These are phyloP conservation scores for Macheiramphus alcinus DNA, from an alignment of 2,113 vertebrate species.

Conservation along the genomic window DNA sequence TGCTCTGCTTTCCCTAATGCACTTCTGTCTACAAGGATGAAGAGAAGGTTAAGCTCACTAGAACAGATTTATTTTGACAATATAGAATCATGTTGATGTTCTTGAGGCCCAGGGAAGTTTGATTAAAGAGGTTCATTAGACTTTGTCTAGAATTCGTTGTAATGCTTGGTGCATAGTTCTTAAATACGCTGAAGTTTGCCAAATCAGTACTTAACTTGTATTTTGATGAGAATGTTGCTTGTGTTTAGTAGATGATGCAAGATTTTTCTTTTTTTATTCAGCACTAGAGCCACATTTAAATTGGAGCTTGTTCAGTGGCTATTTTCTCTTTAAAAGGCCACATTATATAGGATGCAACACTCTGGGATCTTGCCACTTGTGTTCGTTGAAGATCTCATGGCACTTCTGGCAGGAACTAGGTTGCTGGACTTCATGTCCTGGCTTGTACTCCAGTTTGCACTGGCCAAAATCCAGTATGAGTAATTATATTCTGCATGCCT, in stretches of 20 bases:
- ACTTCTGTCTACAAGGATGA: background rate
- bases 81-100: background rate
- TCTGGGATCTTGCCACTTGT: background rate
- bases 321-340: background rate
- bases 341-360: background rate
- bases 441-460: conserved; percentile 17
- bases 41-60: background rate
- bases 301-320: background rate
- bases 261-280: background rate
- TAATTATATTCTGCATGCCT: conserved; percentile 49
- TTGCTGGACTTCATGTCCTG: conserved; percentile 49
- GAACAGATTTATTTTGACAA: background rate
- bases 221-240: background rate
- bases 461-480: conserved; percentile 40
- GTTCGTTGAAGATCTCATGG: conserved; percentile 2
- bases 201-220: background rate
- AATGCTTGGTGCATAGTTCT: background rate
- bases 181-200: background rate
- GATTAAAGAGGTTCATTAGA: background rate
- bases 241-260: background rate
- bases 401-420: conserved; percentile 34
- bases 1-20: background rate
- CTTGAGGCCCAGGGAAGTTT: background rate
- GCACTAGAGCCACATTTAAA: background rate
- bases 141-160: background rate